Evolutionary conservation across 2,888 invertebrate genomes (phyloP).

Genomic region (Galerucella nymphaeae): DNA sequence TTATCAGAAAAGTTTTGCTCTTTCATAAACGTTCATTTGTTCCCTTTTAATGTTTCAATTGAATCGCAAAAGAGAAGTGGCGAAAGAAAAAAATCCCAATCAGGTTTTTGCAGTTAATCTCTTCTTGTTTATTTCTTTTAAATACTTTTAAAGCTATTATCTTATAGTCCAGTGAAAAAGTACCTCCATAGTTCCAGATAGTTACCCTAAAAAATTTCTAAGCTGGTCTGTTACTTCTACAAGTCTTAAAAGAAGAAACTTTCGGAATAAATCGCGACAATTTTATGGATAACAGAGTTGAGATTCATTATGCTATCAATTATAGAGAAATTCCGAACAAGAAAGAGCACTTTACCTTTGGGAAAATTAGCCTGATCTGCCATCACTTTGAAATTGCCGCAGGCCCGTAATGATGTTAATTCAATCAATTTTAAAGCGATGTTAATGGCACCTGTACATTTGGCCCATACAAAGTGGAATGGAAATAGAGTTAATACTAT

Average conservation of each 20-base stretch:
- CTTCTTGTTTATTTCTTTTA: constrained; percentile 17
- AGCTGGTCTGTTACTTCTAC: neutral
- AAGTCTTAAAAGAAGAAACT: constrained; percentile 20
- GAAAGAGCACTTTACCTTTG: constrained; percentile 58
- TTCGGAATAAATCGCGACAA: constrained; percentile 3
- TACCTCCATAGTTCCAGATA: neutral
- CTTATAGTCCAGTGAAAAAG: neutral
- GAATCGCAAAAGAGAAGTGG: constrained; percentile 11
- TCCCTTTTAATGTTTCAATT: constrained; percentile 10
- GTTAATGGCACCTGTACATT: constrained; percentile 17
- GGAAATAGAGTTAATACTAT: neutral
- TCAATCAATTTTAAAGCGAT: constrained; percentile 23
- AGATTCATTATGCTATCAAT: constrained; percentile 57
- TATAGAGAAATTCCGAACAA: constrained; percentile 58
- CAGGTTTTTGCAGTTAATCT: constrained; percentile 22
- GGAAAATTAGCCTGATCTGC: constrained; percentile 48
- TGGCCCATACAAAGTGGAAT: neutral
- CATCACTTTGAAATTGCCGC: constrained; percentile 42
- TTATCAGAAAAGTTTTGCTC: neutral
- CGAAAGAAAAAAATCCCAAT: constrained; percentile 2
- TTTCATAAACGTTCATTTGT: neutral
- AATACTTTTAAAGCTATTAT: constrained; percentile 14
- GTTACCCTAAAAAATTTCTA: neutral
- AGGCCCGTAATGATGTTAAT: constrained; percentile 21
- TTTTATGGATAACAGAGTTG: constrained; percentile 30